A percentile compares a stretch with the other conserved stretches of the same genome.
Conservation (phyloP, 1,140 invertebrate genomes). For the Drosophila pallidifrons region DNA sequence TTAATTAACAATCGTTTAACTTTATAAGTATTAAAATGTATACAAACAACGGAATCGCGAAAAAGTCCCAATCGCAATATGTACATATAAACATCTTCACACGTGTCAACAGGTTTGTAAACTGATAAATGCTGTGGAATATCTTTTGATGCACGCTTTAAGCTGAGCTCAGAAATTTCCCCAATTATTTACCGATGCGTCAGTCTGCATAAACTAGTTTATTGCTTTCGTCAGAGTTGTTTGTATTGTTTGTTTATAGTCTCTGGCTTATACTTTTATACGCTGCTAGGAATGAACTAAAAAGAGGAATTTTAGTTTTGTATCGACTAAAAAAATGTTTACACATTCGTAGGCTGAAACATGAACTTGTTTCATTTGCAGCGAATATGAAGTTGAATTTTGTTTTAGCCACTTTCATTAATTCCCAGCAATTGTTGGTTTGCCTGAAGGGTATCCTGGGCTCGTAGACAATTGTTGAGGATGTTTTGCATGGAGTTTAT, state of each 20-base stretch:
- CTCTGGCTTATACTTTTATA: too few relatives aligned
- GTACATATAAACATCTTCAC: neutral
- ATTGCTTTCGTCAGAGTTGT: neutral
- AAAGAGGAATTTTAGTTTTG: too few relatives aligned
- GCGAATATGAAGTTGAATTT: too few relatives aligned
- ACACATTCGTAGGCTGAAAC: too few relatives aligned
- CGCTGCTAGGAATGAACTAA: too few relatives aligned
- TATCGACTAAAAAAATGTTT: too few relatives aligned
- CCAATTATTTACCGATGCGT: slow-evolving; percentile 51
- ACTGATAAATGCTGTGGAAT: slow-evolving; percentile 1
- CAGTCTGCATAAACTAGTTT: slow-evolving; percentile 33
- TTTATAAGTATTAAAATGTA: slow-evolving; percentile 1
- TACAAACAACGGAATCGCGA: slow-evolving; percentile 17
- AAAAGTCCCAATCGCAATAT: slow-evolving; percentile 9
- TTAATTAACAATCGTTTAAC: slow-evolving; percentile 1
- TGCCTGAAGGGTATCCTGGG: too few relatives aligned
- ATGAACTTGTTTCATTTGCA: too few relatives aligned
- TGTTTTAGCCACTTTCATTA: too few relatives aligned
- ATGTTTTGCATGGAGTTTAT: neutral
- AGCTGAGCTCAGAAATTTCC: slow-evolving; percentile 41
- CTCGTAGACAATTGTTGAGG: neutral
- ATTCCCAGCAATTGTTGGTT: too few relatives aligned
- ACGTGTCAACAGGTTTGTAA: slow-evolving; percentile 3
- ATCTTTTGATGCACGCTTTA: neutral
- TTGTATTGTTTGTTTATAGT: neutral